Evolutionary conservation across 1,140 invertebrate genomes (phyloP).

Genomic region (Saccostrea cuccullata): DNA sequence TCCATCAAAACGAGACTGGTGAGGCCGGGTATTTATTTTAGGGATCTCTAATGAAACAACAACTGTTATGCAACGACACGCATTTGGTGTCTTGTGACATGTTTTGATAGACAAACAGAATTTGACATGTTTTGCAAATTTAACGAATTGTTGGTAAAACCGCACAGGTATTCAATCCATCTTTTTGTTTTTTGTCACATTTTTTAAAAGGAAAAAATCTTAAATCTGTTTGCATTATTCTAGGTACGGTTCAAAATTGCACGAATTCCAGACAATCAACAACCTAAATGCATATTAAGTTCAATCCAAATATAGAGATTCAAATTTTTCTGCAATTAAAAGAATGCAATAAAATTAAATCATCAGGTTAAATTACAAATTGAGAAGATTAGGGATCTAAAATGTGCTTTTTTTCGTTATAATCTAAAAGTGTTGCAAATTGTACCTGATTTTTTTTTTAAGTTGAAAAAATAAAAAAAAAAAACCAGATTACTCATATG

Average conservation of each 20-base stretch:
- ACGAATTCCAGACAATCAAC: too few relatives aligned
- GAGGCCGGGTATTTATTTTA: background rate
- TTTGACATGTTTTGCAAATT: background rate
- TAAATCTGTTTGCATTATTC: background rate
- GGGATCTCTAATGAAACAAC: constrained; percentile 21
- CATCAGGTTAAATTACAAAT: too few relatives aligned
- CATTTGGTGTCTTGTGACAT: constrained; percentile 1
- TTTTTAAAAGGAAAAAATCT: background rate
- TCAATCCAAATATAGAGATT: too few relatives aligned
- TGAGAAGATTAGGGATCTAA: too few relatives aligned
- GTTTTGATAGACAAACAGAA: background rate
- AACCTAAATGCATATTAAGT: too few relatives aligned
- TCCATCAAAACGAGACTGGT: background rate
- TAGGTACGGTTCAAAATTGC: background rate
- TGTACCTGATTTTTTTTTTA: background rate
- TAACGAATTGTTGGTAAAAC: background rate
- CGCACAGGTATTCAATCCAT: background rate
- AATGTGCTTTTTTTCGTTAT: too few relatives aligned
- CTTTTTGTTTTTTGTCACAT: background rate
- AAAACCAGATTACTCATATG: background rate
- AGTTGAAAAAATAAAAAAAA: too few relatives aligned
- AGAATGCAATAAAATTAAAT: too few relatives aligned
- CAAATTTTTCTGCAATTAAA: too few relatives aligned
- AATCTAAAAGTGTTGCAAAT: background rate
- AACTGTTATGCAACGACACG: constrained; percentile 24